Base-by-base conservation (phyloP, 2,113 vertebrate species). In the Sorex araneus region DNA sequence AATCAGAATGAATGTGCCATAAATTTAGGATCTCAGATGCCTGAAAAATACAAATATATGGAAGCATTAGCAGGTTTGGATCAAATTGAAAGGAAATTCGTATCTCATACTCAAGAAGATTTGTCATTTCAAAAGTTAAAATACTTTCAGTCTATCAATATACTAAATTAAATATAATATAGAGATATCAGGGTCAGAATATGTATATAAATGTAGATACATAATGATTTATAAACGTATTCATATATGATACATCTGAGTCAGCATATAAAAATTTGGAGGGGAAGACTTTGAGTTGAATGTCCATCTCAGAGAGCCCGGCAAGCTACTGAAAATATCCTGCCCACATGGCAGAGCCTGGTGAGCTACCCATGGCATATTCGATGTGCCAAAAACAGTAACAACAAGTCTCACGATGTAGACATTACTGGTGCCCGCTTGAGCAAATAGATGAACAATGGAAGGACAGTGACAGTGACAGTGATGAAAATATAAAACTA, bases 401-500 rank as follows among this genome's bases (percentile, higher is more conserved):
- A n/a, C n/a, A n/a, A n/a, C n/a, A n/a, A n/a, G n/a, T n/a, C n/a
- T n/a, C n/a, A n/a, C n/a, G n/a, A n/a, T n/a, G n/a, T n/a, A n/a
- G n/a, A n/a, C n/a, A n/a, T n/a, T n/a, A n/a, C n/a, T n/a, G n/a
- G n/a, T n/a, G n/a, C n/a, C n/a, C n/a, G n/a, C n/a, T n/a, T n/a
- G n/a, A n/a, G n/a, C n/a, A n/a, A n/a, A n/a, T n/a, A n/a, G n/a
- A n/a, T n/a, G n/a, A n/a, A n/a, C n/a, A n/a, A n/a, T n/a, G n/a
- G n/a, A n/a, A n/a, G n/a, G n/a, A n/a, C n/a, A n/a, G n/a, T n/a
- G n/a, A n/a, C n/a, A n/a, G n/a, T n/a, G n/a, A n/a, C n/a, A n/a
- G n/a, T n/a, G n/a, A n/a, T 89, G 50, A 73, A 91, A 92, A 73
- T 30, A 78, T 73, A 77, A 89, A 80, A 76, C 47, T 10, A 50